phyloP scores from a whole-genome alignment of 2,113 vertebrate genomes.

The Coracopsis vasa region DNA sequence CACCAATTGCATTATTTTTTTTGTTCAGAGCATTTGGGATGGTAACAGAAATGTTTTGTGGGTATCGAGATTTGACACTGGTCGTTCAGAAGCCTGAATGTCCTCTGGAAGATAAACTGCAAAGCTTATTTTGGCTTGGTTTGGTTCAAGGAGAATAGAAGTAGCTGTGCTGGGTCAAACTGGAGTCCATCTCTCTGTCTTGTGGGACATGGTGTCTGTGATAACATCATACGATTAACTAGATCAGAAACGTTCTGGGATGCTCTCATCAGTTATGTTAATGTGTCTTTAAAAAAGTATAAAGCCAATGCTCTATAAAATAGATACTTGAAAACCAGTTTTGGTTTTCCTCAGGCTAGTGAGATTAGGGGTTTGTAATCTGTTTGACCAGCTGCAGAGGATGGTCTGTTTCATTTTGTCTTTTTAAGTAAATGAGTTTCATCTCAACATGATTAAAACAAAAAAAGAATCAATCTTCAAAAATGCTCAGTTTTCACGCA shows the following conservation, averaged over 20 bases:
- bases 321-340: slow-evolving; percentile 56
- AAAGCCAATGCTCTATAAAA: slow-evolving; percentile 36
- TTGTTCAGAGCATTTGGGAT: not conserved
- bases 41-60: not conserved
- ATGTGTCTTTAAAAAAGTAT: not conserved
- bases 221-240: slow-evolving; percentile 3
- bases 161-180: not conserved
- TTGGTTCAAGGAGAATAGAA: not conserved
- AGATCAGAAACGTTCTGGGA: slow-evolving; percentile 44
- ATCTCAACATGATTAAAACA: slow-evolving; percentile 44
- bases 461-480: not conserved
- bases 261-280: slow-evolving; percentile 50
- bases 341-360: slow-evolving; percentile 54
- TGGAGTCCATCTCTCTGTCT: not conserved
- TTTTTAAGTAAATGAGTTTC: slow-evolving; percentile 61
- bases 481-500: slow-evolving; percentile 16
- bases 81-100: not conserved
- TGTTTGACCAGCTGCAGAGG: slow-evolving; percentile 70
- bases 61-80: not conserved
- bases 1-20: not conserved
- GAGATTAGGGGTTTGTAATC: slow-evolving; percentile 64
- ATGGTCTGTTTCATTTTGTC: slow-evolving; percentile 45
- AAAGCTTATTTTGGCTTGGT: not conserved
- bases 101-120: not conserved
- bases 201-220: not conserved